Evolutionary conservation across 2,888 invertebrate genomes (phyloP).

Genomic region (Dryobota labecula): DNA sequence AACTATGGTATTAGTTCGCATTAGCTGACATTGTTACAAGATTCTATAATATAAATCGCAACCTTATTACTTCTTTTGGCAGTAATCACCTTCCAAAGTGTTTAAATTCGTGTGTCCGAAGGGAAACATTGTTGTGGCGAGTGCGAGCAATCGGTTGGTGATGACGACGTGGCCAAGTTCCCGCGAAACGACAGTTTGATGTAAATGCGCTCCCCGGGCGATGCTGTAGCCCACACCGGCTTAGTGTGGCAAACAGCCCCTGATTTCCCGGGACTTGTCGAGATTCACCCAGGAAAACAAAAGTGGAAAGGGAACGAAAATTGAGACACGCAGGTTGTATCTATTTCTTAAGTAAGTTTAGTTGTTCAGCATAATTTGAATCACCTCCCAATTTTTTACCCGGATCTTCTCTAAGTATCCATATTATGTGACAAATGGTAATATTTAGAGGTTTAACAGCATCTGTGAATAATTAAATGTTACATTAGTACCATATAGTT

Average conservation of each 20-base stretch:
- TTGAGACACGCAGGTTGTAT: background rate
- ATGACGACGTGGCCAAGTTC: conserved; percentile 71
- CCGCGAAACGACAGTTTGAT: conserved; percentile 84
- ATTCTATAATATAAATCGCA: conserved; percentile 13
- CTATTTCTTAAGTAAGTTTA: conserved; percentile 7
- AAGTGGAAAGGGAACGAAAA: conserved; percentile 3
- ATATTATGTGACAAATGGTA: background rate
- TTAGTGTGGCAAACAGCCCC: conserved; percentile 46
- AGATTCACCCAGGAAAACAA: conserved; percentile 31
- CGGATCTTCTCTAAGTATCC: background rate
- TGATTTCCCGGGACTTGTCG: conserved; percentile 31
- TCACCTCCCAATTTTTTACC: background rate
- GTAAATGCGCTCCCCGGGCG: conserved; percentile 80
- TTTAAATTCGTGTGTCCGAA: conserved; percentile 59
- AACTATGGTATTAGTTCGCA: conserved; percentile 1
- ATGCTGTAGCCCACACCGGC: conserved; percentile 65
- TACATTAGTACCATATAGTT: background rate
- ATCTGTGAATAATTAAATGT: background rate
- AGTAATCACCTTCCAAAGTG: conserved; percentile 16
- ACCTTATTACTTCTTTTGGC: conserved; percentile 7
- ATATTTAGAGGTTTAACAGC: background rate
- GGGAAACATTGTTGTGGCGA: conserved; percentile 67
- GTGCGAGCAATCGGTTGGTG: conserved; percentile 65
- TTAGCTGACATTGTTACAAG: background rate
- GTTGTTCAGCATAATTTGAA: conserved; percentile 1